A percentile compares a stretch with the other conserved stretches of the same genome.
phyloP scores from a whole-genome alignment of 2,888 invertebrate genomes.

The Epinotia brunnichana region DNA sequence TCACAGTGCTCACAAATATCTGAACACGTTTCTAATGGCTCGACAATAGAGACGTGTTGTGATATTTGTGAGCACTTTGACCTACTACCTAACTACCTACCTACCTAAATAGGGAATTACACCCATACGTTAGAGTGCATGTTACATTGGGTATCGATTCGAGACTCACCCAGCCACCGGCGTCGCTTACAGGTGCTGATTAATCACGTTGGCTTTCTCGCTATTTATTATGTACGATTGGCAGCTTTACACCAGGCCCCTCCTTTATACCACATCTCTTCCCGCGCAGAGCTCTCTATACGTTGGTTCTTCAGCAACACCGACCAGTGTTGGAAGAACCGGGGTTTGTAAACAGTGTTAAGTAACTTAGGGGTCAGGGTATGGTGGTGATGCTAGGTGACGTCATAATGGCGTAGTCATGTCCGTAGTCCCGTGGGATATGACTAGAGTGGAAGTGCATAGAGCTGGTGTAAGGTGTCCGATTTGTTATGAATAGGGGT shows the following conservation, averaged over 20 bases:
- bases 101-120: not conserved
- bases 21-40: no score
- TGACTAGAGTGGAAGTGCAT: constrained; percentile 15
- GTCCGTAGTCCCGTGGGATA: constrained; percentile 21
- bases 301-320: not conserved
- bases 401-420: constrained; percentile 35
- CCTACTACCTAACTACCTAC: no score
- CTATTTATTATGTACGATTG: constrained; percentile 35
- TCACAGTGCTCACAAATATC: no score
- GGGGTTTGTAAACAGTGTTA: not conserved
- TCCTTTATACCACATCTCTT: not conserved
- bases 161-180: constrained; percentile 5
- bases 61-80: no score
- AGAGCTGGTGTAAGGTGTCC: not conserved
- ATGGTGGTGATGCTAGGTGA: constrained; percentile 16
- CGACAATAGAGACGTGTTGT: no score
- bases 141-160: not conserved
- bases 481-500: constrained; percentile 14
- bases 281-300: not conserved
- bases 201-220: constrained; percentile 30
- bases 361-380: not conserved
- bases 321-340: not conserved
- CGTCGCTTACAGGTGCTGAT: constrained; percentile 29
- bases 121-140: not conserved
- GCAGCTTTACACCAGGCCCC: constrained; percentile 3